Evolutionary conservation across 1,140 invertebrate species (phyloP), one percentile per base, ranked within the genome.

Genomic region (Pseudomyrmex concolor): DNA sequence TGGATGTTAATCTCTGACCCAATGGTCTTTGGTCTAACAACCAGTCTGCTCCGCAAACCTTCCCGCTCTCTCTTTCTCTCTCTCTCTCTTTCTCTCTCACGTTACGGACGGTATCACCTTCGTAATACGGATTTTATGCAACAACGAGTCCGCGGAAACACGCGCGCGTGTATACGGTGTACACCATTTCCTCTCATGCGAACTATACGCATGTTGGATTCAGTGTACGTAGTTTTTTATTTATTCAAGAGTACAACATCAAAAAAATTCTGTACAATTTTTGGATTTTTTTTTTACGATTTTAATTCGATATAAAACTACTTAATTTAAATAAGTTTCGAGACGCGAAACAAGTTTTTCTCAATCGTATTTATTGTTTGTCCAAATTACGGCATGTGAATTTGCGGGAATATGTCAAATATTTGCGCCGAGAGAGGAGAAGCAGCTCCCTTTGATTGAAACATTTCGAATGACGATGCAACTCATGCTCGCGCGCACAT

Each of bases 1-100:
- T 64, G 59, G 57, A 80, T 87, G 82, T 86, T 87, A 87, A 87
- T 87, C 73, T 86, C 57, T 45, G 72, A 68, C 60, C 73, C 68
- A 57, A 45, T 59, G 66, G 76, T 80, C 73, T 77, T 77, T 77
- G 55, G 48, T 66, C 54, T 71, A 80, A 80, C 67, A 80, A 80
- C 76, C 55, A 54, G 66, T 34, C 34, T 45, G 54, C 22, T 70
- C 54, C 66, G 66, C 54, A 67, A 60, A 78, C 19, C 43, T 48
- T 55, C 54, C 10, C 64, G 54, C 34, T n/a, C 57, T 5, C 34
- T 7, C 0, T 25, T 2, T 25, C 1, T 25, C 25, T 25, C 2
- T 7, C 5, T 34, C 34, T 34, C 34, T 34, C 34, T 7, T 7
- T 34, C 4, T 34, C 2, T 78, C 19, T 48, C 76, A 9, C 43